These are phyloP conservation scores for Neogale vison DNA, from an alignment of 2,113 vertebrate species.

Conservation along the genomic window DNA sequence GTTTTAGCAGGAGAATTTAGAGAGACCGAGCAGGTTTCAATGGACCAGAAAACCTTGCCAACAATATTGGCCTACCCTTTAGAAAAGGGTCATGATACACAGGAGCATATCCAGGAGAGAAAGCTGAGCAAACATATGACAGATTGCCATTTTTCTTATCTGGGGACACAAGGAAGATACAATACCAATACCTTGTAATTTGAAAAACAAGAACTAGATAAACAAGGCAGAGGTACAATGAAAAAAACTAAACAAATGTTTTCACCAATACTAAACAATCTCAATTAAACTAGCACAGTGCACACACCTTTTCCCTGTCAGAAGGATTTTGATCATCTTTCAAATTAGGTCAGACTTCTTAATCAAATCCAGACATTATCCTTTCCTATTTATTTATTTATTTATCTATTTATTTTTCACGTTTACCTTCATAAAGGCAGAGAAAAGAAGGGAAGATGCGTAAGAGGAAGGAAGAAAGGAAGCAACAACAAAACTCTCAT, in stretches of 20 bases:
- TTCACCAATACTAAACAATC: neutral
- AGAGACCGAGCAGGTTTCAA: conserved; percentile 28
- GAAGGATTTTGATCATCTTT: neutral
- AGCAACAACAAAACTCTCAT: neutral
- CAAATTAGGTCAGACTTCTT: neutral
- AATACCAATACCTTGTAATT: neutral
- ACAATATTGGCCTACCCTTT: neutral
- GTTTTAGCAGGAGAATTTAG: conserved; percentile 14
- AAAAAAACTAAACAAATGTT: neutral
- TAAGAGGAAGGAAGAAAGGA: neutral
- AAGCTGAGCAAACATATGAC: no score
- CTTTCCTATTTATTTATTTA: neutral
- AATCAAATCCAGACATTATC: neutral
- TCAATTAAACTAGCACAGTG: neutral
- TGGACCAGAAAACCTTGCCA: conserved; percentile 18
- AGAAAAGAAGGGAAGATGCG: neutral
- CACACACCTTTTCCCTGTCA: neutral
- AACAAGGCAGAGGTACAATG: neutral
- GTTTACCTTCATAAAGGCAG: neutral
- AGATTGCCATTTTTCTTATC: neutral
- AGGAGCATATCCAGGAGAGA: neutral
- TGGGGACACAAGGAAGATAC: neutral
- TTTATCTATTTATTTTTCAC: neutral
- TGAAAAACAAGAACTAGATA: neutral
- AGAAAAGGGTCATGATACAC: neutral